Evolutionary conservation across 2,888 invertebrate species (phyloP).

Genomic region (Cantharis flavilabris): DNA sequence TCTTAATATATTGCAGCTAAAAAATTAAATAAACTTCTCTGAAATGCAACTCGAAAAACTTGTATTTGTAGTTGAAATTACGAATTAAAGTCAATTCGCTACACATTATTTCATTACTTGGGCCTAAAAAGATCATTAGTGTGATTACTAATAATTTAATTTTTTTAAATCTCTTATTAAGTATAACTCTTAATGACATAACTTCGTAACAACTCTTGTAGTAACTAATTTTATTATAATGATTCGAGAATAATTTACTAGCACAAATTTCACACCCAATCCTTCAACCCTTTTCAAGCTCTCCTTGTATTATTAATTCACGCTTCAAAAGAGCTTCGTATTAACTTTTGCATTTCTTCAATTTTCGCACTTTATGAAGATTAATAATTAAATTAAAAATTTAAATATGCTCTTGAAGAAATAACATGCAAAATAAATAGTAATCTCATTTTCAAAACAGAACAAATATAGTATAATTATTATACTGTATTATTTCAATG

Average conservation of each 20-base stretch:
- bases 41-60: constrained; percentile 18
- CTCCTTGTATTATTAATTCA: neutral
- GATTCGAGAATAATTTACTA: neutral
- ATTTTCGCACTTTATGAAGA: neutral
- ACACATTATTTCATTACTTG: constrained; percentile 10
- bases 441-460: neutral
- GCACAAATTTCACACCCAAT: constrained; percentile 1
- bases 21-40: constrained; percentile 11
- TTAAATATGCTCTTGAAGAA: neutral
- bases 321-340: neutral
- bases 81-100: constrained; percentile 9
- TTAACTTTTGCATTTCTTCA: neutral
- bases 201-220: neutral
- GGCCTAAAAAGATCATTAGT: constrained; percentile 14
- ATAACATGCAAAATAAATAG: neutral
- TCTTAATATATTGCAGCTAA: constrained; percentile 17
- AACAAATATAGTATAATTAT: too few species aligned
- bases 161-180: constrained; percentile 1
- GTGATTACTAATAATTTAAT: constrained; percentile 3
- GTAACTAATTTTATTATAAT: constrained; percentile 1
- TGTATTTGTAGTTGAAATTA: constrained; percentile 15
- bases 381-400: neutral
- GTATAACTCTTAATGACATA: constrained; percentile 3
- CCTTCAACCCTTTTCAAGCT: neutral
- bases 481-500: neutral